Evolutionary conservation across 2,888 invertebrate species (phyloP).

Genomic region (Drosophila subsilvestris): DNA sequence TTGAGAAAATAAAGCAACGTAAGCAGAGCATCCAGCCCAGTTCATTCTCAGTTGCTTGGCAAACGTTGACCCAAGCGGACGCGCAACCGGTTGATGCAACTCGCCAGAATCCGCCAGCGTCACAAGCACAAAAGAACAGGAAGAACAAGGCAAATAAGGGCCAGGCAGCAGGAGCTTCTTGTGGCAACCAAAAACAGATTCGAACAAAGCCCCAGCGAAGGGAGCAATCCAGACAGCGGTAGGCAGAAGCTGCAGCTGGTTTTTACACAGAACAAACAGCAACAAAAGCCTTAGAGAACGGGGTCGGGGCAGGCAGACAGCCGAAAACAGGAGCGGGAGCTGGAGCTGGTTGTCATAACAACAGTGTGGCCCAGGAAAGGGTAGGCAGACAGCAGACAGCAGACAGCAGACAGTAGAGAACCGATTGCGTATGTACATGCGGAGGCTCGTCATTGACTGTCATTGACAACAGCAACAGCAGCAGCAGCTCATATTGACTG

Average conservation of each 20-base stretch:
- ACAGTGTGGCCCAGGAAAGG: background rate
- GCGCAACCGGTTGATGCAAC: constrained; percentile 25
- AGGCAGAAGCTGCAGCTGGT: background rate
- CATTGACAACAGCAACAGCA: background rate
- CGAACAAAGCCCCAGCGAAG: background rate
- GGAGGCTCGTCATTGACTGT: background rate
- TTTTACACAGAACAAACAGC: background rate
- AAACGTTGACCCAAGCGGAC: constrained; percentile 63
- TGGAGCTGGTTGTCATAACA: background rate
- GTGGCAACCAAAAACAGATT: background rate
- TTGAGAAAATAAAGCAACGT: constrained; percentile 1
- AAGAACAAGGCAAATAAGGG: constrained; percentile 1
- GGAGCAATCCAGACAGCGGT: background rate
- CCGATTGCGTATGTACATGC: background rate
- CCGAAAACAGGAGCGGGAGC: background rate
- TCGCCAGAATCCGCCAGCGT: background rate
- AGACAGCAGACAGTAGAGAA: background rate
- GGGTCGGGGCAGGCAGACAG: background rate
- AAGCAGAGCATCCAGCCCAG: constrained; percentile 12
- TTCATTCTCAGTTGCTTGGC: constrained; percentile 51
- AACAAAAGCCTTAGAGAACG: background rate
- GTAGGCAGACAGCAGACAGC: background rate
- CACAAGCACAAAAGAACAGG: background rate
- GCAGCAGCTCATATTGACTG: too few relatives aligned
- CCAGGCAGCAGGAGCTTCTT: background rate